Base-by-base conservation (phyloP, 2,888 invertebrate genomes). In the Dasysyrphus albostriatus region DNA sequence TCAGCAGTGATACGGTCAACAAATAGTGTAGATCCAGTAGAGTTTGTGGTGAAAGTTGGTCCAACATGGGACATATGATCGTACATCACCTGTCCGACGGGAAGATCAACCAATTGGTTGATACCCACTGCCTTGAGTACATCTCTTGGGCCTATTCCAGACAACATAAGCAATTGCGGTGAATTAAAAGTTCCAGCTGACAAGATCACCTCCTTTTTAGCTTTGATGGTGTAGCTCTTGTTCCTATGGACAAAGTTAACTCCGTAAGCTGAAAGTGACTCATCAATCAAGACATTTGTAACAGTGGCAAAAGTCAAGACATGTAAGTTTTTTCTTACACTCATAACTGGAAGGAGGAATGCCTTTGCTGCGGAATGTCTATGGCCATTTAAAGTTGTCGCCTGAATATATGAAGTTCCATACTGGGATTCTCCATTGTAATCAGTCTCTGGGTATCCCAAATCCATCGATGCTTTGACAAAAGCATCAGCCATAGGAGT, bases 81-180 rank as follows among this genome's bases (percentile, higher is more conserved):
- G 89, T 95, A 95, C 70, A 96, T 90, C 16, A 94, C 94, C 89
- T 94, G 91, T 0, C 96, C 51, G 29, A 54, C 51, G 6, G 51
- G 51, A 6, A 29, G 14, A 12, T 54, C 51, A 5, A 44, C n/a
- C n/a, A 44, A 44, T 24, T 54, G 51, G 0, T 14, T 2, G 6
- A 54, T 54, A 7, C 51, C 51, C 0, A 24, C 51, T 12, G 51
- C 5, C 0, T 24, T 3, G 0, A 54, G 29, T 0, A 54, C 24
- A 12, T 54, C 14, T 12, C 1, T 54, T 29, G 51, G 51, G 4
- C 51, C 95, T 9, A 95, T 90, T 0, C 98, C 98, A 7, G 97
- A 97, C 8, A 98, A 92, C 96, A 98, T 97, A 10, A 98, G 94
- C 3, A 98, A 91, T 91, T 98, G 98, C 0, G 98, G 98, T 0